Base-by-base conservation (phyloP, 2,888 invertebrate species). In the Eulithis prunata region DNA sequence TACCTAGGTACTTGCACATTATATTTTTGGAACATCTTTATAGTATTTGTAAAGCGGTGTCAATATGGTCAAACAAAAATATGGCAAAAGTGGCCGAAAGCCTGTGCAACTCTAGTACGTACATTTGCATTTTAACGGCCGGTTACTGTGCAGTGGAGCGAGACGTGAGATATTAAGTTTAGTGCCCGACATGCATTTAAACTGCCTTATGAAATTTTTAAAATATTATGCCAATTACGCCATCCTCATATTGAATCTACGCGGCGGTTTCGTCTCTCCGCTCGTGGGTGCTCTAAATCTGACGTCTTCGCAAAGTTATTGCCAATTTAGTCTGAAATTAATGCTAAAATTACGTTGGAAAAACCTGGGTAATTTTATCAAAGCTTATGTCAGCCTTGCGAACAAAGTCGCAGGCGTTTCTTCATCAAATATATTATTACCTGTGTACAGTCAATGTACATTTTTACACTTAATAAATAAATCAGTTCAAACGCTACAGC, bases 81-180 rank as follows among this genome's bases (percentile, higher is more conserved):
- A 21, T 21, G 21, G 21, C 21, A 21, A 21, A 21, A 21, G 5
- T 32, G 32, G 32, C 32, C 32, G 52, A 45, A 59, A 7, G 28
- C 6, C 28, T n/a, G 12, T 51, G 38, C 56, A 51, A 54, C 60
- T 53, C 64, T 64, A 61, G 54, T 81, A 56, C 32, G 4, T n/a
- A 80, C 82, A 85, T 85, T 85, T 81, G 76, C 84, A 83, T 84
- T 79, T 85, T 78, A 83, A 82, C 82, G 76, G 77, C 75, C 78
- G 75, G 73, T 78, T 77, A 80, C 76, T 77, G 78, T 83, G 83
- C 83, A 84, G 72, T 74, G 75, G 70, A 64, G 72, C 49, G 68
- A 68, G 71, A 72, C 72, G 72, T 73, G 76, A 79, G 78, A 84
- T 84, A 81, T 82, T 79, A 75, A 75, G 66, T 73, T 71, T 73